These are phyloP conservation scores for Brachyptera putata DNA, from an alignment of 2,888 invertebrate genomes.

Conservation along the genomic window DNA sequence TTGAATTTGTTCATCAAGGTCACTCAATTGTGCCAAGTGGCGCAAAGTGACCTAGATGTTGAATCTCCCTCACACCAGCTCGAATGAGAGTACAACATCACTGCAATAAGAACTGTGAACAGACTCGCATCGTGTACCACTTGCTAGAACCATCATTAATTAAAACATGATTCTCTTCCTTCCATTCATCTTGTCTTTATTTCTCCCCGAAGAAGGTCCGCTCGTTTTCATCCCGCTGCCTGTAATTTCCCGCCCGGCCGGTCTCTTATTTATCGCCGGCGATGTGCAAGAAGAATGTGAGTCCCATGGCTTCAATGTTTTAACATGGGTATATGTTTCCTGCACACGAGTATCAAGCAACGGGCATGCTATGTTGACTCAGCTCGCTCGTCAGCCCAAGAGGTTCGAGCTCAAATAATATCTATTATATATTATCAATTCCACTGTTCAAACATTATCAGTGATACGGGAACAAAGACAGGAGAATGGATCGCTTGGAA, in stretches of 20 bases:
- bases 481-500: too few relatives aligned
- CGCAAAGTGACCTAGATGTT: too few relatives aligned
- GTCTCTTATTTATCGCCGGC: slow-evolving; percentile 7
- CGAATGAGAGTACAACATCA: too few relatives aligned
- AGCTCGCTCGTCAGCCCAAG: background rate
- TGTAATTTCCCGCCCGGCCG: slow-evolving; percentile 7
- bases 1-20: too few relatives aligned
- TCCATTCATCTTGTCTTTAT: background rate
- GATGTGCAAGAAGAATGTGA: background rate
- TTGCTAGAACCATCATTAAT: background rate
- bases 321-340: background rate
- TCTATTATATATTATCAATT: slow-evolving; percentile 1
- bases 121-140: too few relatives aligned
- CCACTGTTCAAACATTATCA: background rate
- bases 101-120: too few relatives aligned
- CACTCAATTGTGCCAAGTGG: too few relatives aligned
- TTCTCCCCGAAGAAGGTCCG: background rate
- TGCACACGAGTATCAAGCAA: too few relatives aligned
- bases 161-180: background rate
- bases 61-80: too few relatives aligned
- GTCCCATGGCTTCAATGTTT: slow-evolving; percentile 7
- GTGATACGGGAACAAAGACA: too few relatives aligned
- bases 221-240: slow-evolving; percentile 1
- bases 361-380: background rate
- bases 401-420: background rate